Evolutionary conservation across 2,113 vertebrate species (phyloP).

Genomic region (Laticauda laticaudata): DNA sequence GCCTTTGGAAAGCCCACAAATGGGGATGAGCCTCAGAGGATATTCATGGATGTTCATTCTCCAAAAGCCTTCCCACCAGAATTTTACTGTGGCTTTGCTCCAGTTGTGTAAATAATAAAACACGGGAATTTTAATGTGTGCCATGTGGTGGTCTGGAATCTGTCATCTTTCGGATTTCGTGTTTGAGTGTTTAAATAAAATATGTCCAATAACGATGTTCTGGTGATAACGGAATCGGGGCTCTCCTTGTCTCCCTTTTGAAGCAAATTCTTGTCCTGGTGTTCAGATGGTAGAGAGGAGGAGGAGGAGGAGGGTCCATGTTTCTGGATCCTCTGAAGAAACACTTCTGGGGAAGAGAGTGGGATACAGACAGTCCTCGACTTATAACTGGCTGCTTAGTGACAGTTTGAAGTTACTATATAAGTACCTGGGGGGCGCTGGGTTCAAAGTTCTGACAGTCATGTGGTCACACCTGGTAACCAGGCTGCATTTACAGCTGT

Average conservation of each 20-base stretch:
- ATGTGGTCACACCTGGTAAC: not conserved
- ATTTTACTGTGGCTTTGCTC: not conserved
- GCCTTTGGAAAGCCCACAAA: not conserved
- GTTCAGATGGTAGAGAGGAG: not conserved
- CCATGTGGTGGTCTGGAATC: not conserved
- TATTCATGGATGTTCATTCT: not conserved
- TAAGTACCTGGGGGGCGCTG: not conserved
- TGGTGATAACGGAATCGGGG: not conserved
- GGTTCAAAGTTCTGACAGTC: not conserved
- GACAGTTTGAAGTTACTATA: not conserved
- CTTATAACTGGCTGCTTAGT: not conserved
- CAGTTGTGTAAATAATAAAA: not conserved
- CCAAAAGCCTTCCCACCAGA: not conserved
- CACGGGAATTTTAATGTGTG: not conserved
- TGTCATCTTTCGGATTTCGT: not conserved
- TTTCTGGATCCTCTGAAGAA: not conserved
- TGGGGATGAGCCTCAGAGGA: not conserved
- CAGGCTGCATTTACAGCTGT: no score
- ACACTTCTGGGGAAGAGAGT: not conserved
- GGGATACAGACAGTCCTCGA: not conserved
- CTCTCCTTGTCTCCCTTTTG: not conserved
- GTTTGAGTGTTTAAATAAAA: not conserved
- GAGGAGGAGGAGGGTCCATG: not conserved
- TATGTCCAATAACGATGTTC: not conserved
- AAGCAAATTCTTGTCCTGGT: not conserved